phyloP scores from a whole-genome alignment of 2,888 invertebrate genomes.

The Marronus borbonicus region DNA sequence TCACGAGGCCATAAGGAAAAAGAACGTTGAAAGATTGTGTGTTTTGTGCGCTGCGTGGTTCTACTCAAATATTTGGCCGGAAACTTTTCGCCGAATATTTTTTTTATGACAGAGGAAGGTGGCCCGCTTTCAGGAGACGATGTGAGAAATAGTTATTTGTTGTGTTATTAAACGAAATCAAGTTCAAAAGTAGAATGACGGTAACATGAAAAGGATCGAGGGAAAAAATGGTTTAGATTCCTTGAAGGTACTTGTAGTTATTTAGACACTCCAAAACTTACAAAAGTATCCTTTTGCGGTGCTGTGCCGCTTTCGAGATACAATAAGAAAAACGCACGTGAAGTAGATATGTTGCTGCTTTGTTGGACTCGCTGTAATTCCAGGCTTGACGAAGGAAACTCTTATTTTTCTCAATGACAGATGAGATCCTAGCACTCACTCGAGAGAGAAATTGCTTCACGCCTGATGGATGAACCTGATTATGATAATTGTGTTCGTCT shows the following conservation, averaged over 20 bases:
- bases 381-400: constrained; percentile 10
- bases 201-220: too few relatives aligned
- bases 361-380: not conserved
- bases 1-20: not conserved
- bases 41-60: not conserved
- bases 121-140: not conserved
- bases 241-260: too few relatives aligned
- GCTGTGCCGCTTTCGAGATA: too few relatives aligned
- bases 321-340: too few relatives aligned
- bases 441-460: constrained; percentile 39
- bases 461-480: constrained; percentile 35
- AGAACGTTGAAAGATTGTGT: constrained; percentile 1
- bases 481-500: constrained; percentile 43
- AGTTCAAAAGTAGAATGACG: too few relatives aligned
- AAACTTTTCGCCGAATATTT: constrained; percentile 2
- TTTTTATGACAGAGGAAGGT: not conserved
- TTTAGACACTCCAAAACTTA: too few relatives aligned
- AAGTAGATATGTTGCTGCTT: not conserved
- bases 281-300: too few relatives aligned
- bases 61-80: constrained; percentile 2
- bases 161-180: too few relatives aligned
- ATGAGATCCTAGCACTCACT: not conserved
- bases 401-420: constrained; percentile 4
- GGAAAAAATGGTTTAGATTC: too few relatives aligned
- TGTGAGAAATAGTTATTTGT: too few relatives aligned